Percentiles rank a stretch among this genome's conserved stretches.
phyloP scores from a whole-genome alignment of 2,888 invertebrate genomes.

The Carpatolechia fugitivella region DNA sequence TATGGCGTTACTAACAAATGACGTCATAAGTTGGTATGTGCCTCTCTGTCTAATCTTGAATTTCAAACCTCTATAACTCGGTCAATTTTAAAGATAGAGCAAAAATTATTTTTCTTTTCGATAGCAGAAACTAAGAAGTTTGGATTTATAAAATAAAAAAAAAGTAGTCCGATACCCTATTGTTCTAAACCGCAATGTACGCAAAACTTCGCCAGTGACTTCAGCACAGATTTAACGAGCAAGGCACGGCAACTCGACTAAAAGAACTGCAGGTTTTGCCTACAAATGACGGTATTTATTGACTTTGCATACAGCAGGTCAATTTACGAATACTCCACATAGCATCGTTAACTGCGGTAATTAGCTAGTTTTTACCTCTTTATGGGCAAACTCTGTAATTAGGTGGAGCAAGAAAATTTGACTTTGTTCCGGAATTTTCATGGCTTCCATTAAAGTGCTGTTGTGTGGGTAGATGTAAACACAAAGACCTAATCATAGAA shows the following conservation, averaged over 20 bases:
- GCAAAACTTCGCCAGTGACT: background rate
- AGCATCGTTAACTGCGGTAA: constrained; percentile 19
- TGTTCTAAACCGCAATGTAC: background rate
- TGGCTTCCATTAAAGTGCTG: background rate
- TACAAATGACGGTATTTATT: constrained; percentile 24
- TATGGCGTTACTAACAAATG: no score
- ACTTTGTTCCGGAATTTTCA: background rate
- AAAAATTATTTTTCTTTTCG: no score
- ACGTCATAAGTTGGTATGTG: no score
- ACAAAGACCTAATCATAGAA: no score
- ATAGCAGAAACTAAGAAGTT: no score
- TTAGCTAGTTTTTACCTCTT: background rate
- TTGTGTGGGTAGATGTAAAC: no score
- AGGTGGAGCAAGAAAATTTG: background rate
- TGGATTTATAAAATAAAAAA: no score
- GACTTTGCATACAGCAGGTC: constrained; percentile 12
- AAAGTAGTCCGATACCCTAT: no score
- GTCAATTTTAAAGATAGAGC: no score
- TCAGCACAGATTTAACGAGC: constrained; percentile 1
- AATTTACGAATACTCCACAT: constrained; percentile 18
- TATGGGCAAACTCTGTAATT: background rate
- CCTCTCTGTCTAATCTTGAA: no score
- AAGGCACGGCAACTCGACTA: background rate
- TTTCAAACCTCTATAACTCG: no score
- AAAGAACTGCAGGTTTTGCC: constrained; percentile 12